phyloP scores from a whole-genome alignment of 1,140 invertebrate species.

The Drosophila tsacasi region DNA sequence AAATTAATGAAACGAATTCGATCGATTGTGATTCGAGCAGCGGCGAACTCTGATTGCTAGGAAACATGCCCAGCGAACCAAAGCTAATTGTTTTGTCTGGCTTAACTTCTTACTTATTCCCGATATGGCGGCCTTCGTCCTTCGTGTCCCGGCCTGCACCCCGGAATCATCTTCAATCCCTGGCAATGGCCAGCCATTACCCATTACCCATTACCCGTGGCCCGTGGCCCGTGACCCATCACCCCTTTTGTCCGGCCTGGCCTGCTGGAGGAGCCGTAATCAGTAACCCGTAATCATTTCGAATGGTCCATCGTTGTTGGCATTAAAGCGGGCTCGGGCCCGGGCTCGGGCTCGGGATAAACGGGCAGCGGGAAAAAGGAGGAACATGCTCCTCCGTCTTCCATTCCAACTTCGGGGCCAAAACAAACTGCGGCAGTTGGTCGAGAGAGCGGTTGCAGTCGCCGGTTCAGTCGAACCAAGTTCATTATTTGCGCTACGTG shows the following conservation, averaged over 20 bases:
- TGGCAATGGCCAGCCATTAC: slow-evolving; percentile 15
- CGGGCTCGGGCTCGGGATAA: background rate
- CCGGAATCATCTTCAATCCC: slow-evolving; percentile 13
- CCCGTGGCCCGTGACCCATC: background rate
- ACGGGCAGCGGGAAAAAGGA: background rate
- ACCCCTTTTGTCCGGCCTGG: slow-evolving; percentile 9
- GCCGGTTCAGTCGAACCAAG: slow-evolving; percentile 45
- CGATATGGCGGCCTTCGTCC: background rate
- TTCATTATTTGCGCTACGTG: slow-evolving; percentile 77
- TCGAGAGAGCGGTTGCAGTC: slow-evolving; percentile 26
- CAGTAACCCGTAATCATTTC: slow-evolving; percentile 63
- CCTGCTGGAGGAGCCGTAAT: slow-evolving; percentile 47
- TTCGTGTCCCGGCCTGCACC: slow-evolving; percentile 12
- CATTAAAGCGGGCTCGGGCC: slow-evolving; percentile 28
- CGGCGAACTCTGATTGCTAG: slow-evolving; percentile 5
- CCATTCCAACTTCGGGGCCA: slow-evolving; percentile 22
- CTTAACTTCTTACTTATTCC: slow-evolving; percentile 27
- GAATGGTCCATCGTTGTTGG: slow-evolving; percentile 51
- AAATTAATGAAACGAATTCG: slow-evolving; percentile 20
- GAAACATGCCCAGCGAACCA: slow-evolving; percentile 35
- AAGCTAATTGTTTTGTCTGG: slow-evolving; percentile 51
- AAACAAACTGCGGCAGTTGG: slow-evolving; percentile 48
- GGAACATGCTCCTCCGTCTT: slow-evolving; percentile 1
- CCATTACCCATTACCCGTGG: slow-evolving; percentile 1
- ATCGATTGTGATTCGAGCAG: slow-evolving; percentile 17